Percentiles rank a stretch among this genome's conserved stretches.
Conservation (phyloP, 2,113 vertebrate species). For the Hemibagrus wyckioides region DNA sequence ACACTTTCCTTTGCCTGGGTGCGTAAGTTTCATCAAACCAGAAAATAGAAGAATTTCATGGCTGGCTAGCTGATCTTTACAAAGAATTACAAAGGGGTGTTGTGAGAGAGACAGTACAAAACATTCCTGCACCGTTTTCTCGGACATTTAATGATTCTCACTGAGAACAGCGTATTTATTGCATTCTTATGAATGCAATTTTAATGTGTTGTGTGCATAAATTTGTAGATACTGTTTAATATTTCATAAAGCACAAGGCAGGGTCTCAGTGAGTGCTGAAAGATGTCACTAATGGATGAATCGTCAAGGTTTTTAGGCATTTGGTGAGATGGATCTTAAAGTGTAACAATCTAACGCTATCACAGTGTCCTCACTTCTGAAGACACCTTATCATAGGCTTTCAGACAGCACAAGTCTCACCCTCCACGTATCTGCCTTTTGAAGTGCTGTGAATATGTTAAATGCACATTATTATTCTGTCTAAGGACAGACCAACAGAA, state of each 20-base stretch:
- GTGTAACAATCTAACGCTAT: slow-evolving; percentile 36
- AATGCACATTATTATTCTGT: slow-evolving; percentile 52
- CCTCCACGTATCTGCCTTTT: slow-evolving; percentile 27
- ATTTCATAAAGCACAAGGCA: slow-evolving; percentile 36
- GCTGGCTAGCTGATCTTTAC: slow-evolving; percentile 23
- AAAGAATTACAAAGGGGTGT: slow-evolving; percentile 9
- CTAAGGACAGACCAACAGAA: slow-evolving; percentile 45
- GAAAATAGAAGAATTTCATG: background rate
- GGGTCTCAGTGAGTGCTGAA: background rate
- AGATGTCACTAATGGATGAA: slow-evolving; percentile 47
- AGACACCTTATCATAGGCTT: slow-evolving; percentile 36
- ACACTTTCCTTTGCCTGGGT: slow-evolving; percentile 2
- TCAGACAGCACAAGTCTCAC: slow-evolving; percentile 35
- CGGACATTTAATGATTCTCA: background rate
- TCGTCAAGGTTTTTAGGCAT: slow-evolving; percentile 14
- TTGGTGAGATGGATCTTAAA: slow-evolving; percentile 28
- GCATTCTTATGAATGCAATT: slow-evolving; percentile 31
- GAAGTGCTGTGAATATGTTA: slow-evolving; percentile 47
- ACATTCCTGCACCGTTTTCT: background rate
- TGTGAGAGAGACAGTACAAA: background rate
- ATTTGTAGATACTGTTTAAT: slow-evolving; percentile 37
- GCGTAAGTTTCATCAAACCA: background rate
- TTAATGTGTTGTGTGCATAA: slow-evolving; percentile 34
- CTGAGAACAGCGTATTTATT: slow-evolving; percentile 18
- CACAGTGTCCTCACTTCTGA: slow-evolving; percentile 10